Evolutionary conservation across 2,797 vertebrate species (phyloP), one percentile per base, ranked within the genome.

Genomic region (Antrozous pallidus): DNA sequence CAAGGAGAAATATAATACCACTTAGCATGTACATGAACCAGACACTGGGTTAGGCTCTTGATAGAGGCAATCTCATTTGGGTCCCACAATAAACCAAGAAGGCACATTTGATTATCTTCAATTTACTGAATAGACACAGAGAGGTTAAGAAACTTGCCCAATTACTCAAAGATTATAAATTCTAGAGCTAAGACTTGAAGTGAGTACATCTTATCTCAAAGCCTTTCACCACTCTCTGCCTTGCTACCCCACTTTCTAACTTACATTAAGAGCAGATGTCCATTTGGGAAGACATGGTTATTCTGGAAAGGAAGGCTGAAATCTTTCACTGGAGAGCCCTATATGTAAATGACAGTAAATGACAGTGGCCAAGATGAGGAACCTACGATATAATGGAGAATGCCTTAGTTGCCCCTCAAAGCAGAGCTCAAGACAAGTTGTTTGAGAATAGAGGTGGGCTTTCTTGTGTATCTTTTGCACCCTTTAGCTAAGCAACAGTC

Each of bases 21-120:
- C 47, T 78, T 51, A 51, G 88, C 45, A 70, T 3, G 24, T 40
- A 12, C 36, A n/a, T 14, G 33, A 77, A 63, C 31, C 33, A 86
- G 18, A 24, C 40, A 70, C 69, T 51, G 42, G 22, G 3, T 49
- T 91, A 88, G 67, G 65, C 36, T 73, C 49, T 58, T 18, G 49
- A 49, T 11, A 79, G 13, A 70, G 9, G 47, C 9, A 14, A 84
- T 81, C 61, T 90, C 71, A 65, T 85, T 63, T 91, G 82, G 75
- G 49, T 89, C 17, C 70, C 83, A 88, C n/a, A 73, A 12, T 82
- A 89, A 93, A 84, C 47, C 61, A 80, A 86, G 71, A 28, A 69
- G 67, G 78, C 28, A 81, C 3, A 31, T 93, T 56, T 81, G n/a
- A 86, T 93, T 61, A 74, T 22, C 49, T 78, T 12, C 28, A 26